These are phyloP conservation scores for Carassius carassius DNA, from an alignment of 2,113 vertebrate genomes.

Conservation along the genomic window DNA sequence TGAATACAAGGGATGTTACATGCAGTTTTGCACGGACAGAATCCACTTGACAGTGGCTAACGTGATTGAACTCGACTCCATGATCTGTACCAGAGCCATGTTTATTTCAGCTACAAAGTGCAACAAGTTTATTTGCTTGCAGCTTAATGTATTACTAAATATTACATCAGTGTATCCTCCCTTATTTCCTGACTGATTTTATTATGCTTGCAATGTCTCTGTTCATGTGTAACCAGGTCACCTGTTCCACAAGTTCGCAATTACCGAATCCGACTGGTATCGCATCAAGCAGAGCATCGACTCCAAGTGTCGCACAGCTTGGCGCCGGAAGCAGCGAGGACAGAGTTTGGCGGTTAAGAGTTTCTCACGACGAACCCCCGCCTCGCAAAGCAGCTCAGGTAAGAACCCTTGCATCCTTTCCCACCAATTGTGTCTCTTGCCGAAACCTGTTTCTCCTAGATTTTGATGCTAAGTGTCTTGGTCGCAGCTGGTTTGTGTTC, in stretches of 20 bases:
- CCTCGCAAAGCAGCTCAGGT: constrained; percentile 79
- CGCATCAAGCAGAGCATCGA: constrained; percentile 99
- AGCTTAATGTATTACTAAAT: neutral
- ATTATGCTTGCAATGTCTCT: neutral
- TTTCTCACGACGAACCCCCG: constrained; percentile 90
- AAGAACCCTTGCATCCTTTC: neutral
- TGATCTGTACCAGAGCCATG: neutral
- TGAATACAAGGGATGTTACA: neutral
- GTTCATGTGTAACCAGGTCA: constrained; percentile 79
- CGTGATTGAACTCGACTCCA: neutral
- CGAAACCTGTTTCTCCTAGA: neutral
- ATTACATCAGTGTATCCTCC: neutral
- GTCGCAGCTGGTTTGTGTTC: constrained; percentile 21
- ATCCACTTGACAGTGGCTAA: neutral
- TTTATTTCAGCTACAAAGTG: neutral
- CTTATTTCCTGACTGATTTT: neutral
- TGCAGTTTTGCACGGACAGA: neutral
- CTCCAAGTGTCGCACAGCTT: constrained; percentile 97
- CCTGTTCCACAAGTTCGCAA: constrained; percentile 94
- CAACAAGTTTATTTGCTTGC: neutral
- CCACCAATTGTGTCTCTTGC: neutral
- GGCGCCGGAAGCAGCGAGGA: constrained; percentile 94
- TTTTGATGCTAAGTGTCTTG: constrained; percentile 26
- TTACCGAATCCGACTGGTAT: constrained; percentile 97
- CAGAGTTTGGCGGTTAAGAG: constrained; percentile 98